A percentile compares a stretch with the other conserved stretches of the same genome.
These are phyloP conservation scores for Bactericera cockerelli DNA, from an alignment of 1,140 invertebrate genomes.

Conservation along the genomic window DNA sequence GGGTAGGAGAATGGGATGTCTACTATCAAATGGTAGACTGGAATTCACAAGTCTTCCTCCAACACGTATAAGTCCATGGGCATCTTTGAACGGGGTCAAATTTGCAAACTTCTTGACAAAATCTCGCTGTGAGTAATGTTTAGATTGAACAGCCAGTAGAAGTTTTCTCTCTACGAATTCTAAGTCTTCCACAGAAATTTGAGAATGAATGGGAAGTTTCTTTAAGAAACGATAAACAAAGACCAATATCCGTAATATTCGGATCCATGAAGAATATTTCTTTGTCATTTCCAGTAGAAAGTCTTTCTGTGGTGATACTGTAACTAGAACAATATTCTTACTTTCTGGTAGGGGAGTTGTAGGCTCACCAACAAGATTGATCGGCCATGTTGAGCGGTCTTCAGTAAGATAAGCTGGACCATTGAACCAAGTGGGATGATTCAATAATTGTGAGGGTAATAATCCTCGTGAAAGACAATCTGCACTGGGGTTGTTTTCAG, in stretches of 20 bases:
- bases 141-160: neutral
- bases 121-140: neutral
- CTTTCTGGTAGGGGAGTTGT: neutral
- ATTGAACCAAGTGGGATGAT: conserved; percentile 18
- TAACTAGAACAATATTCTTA: neutral
- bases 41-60: neutral
- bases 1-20: conserved; percentile 5
- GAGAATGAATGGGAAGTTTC: neutral
- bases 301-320: neutral
- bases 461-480: conserved; percentile 30
- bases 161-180: neutral
- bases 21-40: neutral
- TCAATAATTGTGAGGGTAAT: conserved; percentile 15
- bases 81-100: neutral
- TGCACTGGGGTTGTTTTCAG: conserved; percentile 29
- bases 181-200: neutral
- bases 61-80: neutral
- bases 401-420: neutral
- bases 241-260: neutral
- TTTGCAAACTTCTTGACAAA: neutral
- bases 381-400: neutral
- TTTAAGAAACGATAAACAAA: conserved; percentile 7
- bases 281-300: neutral
- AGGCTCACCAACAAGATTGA: neutral
- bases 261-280: conserved; percentile 12